Conservation (phyloP, 2,113 vertebrate species). For the Anseranas semipalmata region DNA sequence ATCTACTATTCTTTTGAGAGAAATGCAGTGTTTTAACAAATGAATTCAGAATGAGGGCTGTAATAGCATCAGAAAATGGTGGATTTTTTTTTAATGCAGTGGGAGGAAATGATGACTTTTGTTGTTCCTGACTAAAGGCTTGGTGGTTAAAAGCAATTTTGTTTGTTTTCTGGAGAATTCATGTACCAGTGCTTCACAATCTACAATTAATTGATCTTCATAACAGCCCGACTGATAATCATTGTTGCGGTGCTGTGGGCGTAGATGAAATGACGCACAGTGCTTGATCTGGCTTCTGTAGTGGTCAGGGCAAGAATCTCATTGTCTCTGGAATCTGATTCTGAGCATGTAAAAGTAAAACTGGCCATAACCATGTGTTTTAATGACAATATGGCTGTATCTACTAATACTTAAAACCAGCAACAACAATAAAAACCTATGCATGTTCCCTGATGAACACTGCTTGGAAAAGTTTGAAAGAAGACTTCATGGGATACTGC, state of each 20-base stretch:
- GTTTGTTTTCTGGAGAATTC: neutral
- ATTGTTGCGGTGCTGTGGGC: neutral
- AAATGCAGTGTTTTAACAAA: neutral
- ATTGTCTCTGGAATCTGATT: neutral
- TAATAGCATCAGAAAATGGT: neutral
- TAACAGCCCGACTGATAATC: neutral
- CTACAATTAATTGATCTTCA: neutral
- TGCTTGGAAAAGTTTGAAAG: neutral
- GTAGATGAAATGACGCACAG: neutral
- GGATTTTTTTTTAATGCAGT: neutral
- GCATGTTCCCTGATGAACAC: neutral
- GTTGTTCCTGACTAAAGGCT: neutral
- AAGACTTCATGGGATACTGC: neutral
- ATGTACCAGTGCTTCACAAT: neutral
- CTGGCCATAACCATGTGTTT: neutral
- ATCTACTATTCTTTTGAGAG: neutral
- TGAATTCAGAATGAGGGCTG: neutral
- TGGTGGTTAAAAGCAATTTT: neutral
- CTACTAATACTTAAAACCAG: neutral
- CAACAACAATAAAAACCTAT: neutral
- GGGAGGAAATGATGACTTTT: neutral
- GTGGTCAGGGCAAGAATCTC: neutral
- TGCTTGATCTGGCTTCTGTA: neutral
- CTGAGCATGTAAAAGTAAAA: neutral
- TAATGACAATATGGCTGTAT: neutral